A percentile compares a stretch with the other conserved stretches of the same genome.
phyloP scores from a whole-genome alignment of 1,140 invertebrate species.

The Drosophila baimaii region DNA sequence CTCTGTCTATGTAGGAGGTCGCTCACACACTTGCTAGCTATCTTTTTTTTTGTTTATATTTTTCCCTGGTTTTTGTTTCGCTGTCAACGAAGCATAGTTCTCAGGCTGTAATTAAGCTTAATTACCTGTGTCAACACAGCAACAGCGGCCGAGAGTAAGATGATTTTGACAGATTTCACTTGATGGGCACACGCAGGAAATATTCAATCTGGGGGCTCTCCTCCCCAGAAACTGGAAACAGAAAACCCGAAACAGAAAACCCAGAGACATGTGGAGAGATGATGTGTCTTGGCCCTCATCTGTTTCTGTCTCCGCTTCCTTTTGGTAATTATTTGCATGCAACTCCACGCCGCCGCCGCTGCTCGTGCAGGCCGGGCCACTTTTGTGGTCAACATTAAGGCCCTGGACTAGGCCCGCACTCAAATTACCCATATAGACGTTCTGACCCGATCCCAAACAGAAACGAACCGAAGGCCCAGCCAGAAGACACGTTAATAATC shows the following conservation, averaged over 20 bases:
- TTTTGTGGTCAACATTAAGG: slow-evolving; percentile 72
- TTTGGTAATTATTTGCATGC: slow-evolving; percentile 80
- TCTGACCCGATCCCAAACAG: slow-evolving; percentile 36
- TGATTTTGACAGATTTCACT: slow-evolving; percentile 80
- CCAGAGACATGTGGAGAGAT: slow-evolving; percentile 29
- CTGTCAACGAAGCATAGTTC: slow-evolving; percentile 63
- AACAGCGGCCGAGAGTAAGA: slow-evolving; percentile 19
- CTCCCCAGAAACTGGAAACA: slow-evolving; percentile 44
- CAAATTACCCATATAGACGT: slow-evolving; percentile 65
- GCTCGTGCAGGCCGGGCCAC: slow-evolving; percentile 54
- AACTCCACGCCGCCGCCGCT: slow-evolving; percentile 38
- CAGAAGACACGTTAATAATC: slow-evolving; percentile 58
- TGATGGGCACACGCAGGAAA: slow-evolving; percentile 69
- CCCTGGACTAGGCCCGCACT: slow-evolving; percentile 59
- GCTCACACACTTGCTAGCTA: slow-evolving; percentile 24
- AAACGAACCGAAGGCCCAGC: slow-evolving; percentile 3
- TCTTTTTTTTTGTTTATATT: background rate
- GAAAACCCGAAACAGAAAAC: slow-evolving; percentile 20
- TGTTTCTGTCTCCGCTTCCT: slow-evolving; percentile 49
- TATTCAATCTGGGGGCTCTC: slow-evolving; percentile 61
- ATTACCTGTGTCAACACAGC: slow-evolving; percentile 72
- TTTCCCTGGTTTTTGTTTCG: slow-evolving; percentile 42
- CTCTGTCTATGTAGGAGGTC: slow-evolving; percentile 39
- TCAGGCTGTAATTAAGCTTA: slow-evolving; percentile 75
- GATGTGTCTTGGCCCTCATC: slow-evolving; percentile 46